These are phyloP conservation scores for Lasaia peninsularis DNA, from an alignment of 1,140 invertebrate genomes.

Conservation along the genomic window DNA sequence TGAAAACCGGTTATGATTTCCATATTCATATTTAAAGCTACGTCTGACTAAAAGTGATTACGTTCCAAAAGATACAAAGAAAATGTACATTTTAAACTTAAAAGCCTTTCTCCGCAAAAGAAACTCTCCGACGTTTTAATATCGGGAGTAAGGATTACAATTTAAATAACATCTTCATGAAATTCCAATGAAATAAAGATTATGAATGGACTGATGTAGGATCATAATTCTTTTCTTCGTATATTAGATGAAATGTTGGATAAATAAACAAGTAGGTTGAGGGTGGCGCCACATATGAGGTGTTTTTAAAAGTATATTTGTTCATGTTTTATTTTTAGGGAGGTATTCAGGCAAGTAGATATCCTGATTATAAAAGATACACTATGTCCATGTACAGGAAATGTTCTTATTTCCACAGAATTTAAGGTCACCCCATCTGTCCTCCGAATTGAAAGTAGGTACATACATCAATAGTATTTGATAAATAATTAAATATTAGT, in stretches of 20 bases:
- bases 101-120: conserved; percentile 6
- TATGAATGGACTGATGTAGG: conserved; percentile 29
- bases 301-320: too few relatives aligned
- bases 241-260: background rate
- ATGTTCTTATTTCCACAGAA: too few relatives aligned
- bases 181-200: conserved; percentile 42
- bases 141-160: conserved; percentile 37
- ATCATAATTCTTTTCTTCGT: conserved; percentile 1
- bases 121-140: conserved; percentile 32
- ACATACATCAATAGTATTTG: too few relatives aligned
- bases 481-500: too few relatives aligned
- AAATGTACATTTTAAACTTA: conserved; percentile 9
- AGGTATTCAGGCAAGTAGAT: too few relatives aligned
- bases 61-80: conserved; percentile 6
- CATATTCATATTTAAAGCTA: conserved; percentile 3
- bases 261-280: conserved; percentile 1
- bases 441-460: too few relatives aligned
- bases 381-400: too few relatives aligned
- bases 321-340: too few relatives aligned
- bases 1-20: background rate
- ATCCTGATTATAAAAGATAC: too few relatives aligned
- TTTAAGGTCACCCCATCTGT: too few relatives aligned
- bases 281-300: background rate
- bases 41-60: conserved; percentile 4
- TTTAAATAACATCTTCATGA: conserved; percentile 47